A percentile compares a stretch with the other conserved stretches of the same genome.
phyloP scores from a whole-genome alignment of 2,113 vertebrate genomes.

The Catharus minimus region DNA sequence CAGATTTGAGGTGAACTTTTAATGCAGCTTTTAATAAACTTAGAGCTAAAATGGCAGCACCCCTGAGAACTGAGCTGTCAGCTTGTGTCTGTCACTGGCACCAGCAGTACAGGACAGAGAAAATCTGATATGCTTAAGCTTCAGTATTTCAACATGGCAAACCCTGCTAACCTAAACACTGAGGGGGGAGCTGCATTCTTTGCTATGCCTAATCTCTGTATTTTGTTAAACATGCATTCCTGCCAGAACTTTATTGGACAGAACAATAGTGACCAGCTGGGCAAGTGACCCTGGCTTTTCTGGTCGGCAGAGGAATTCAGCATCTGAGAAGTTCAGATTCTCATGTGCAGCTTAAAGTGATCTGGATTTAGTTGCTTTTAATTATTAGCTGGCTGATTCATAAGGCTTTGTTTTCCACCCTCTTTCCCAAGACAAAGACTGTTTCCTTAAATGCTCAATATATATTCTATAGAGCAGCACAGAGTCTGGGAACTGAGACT shows the following conservation, averaged over 20 bases:
- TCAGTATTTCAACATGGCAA: constrained; percentile 54
- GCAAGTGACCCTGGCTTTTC: constrained; percentile 61
- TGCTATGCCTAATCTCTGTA: constrained; percentile 64
- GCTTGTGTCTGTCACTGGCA: constrained; percentile 58
- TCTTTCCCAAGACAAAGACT: constrained; percentile 12
- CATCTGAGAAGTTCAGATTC: constrained; percentile 44
- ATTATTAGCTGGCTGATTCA: constrained; percentile 55
- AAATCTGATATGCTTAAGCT: constrained; percentile 39
- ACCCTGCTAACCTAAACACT: constrained; percentile 53
- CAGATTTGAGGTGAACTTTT: background rate
- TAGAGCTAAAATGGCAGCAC: background rate
- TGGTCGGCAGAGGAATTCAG: constrained; percentile 42
- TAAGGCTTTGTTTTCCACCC: constrained; percentile 19
- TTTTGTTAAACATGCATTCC: constrained; percentile 66
- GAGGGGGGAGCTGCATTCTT: constrained; percentile 46
- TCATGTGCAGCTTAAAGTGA: constrained; percentile 52
- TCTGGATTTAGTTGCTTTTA: constrained; percentile 61
- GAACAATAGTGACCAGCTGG: constrained; percentile 63
- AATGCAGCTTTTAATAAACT: background rate
- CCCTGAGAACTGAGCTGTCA: constrained; percentile 21
- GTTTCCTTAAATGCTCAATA: background rate
- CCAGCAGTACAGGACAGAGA: constrained; percentile 18
- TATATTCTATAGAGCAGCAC: background rate
- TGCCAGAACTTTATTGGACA: constrained; percentile 55
- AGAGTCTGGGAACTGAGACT: background rate